Percentiles rank a stretch among this genome's conserved stretches.
Evolutionary conservation across 2,888 invertebrate genomes (phyloP).

Genomic region (Gari tellinella): DNA sequence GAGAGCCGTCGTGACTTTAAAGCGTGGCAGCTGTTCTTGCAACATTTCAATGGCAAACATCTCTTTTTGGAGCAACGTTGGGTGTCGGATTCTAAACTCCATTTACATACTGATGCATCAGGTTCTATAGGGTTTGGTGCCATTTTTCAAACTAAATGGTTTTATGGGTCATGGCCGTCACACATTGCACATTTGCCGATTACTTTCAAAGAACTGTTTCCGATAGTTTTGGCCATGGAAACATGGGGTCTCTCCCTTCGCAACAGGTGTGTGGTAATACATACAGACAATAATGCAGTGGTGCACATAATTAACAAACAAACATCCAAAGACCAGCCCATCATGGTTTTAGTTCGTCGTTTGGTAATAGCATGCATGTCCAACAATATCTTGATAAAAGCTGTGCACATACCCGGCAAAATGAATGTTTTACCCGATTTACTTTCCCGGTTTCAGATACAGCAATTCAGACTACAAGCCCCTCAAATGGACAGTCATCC

Average conservation of each 20-base stretch:
- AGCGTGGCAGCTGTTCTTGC: slow-evolving; percentile 28
- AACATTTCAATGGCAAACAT: slow-evolving; percentile 31
- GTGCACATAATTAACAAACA: slow-evolving; percentile 49
- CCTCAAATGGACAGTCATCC: too few species aligned
- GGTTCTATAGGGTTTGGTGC: slow-evolving; percentile 31
- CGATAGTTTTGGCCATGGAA: slow-evolving; percentile 45
- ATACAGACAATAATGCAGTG: slow-evolving; percentile 45
- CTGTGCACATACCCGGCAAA: slow-evolving; percentile 25
- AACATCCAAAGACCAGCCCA: slow-evolving; percentile 25
- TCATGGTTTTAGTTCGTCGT: slow-evolving; percentile 43
- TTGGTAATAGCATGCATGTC: slow-evolving; percentile 28
- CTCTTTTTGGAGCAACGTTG: slow-evolving; percentile 16
- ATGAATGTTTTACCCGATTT: too few species aligned
- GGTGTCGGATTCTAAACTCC: not conserved
- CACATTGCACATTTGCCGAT: not conserved
- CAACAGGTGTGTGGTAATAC: slow-evolving; percentile 36
- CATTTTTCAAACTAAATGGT: slow-evolving; percentile 25
- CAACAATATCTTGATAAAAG: slow-evolving; percentile 35
- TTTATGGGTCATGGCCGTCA: slow-evolving; percentile 18
- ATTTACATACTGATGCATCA: slow-evolving; percentile 35
- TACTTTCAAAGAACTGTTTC: slow-evolving; percentile 32
- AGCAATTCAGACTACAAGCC: too few species aligned
- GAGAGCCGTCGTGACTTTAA: slow-evolving; percentile 10
- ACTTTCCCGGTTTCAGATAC: too few species aligned
- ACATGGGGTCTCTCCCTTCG: slow-evolving; percentile 30